Evolutionary conservation across 2,888 invertebrate genomes (phyloP).

Genomic region (Megalurothrips usitatus): DNA sequence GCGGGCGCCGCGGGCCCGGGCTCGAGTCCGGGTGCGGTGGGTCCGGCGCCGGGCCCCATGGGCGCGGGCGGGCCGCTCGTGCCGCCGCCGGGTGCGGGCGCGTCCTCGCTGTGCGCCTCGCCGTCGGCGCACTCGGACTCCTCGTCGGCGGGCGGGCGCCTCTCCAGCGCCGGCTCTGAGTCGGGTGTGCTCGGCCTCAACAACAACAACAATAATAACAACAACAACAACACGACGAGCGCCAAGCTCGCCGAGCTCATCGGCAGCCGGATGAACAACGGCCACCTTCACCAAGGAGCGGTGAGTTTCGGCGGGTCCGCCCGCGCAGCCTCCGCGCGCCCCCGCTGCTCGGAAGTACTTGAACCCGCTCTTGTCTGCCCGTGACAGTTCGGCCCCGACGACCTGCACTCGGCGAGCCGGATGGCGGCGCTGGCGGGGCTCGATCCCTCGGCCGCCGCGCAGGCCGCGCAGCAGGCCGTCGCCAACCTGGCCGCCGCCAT

Average conservation of each 20-base stretch:
- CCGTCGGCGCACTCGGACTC: constrained; percentile 84
- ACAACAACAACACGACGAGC: constrained; percentile 53
- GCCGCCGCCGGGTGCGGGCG: constrained; percentile 47
- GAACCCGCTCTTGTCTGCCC: neutral
- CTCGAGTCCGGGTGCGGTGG: constrained; percentile 44
- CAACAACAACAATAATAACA: constrained; percentile 59
- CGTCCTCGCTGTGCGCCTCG: constrained; percentile 59
- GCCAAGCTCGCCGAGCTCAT: constrained; percentile 42
- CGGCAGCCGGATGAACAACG: constrained; percentile 38
- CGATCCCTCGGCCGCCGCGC: constrained; percentile 51
- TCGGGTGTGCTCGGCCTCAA: constrained; percentile 48
- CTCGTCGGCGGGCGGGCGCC: constrained; percentile 59
- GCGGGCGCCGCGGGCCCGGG: constrained; percentile 30
- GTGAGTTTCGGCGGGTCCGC: neutral
- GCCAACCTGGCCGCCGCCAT: constrained; percentile 73
- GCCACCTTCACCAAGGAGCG: constrained; percentile 1
- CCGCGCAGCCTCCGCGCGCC: neutral
- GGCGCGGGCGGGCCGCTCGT: neutral
- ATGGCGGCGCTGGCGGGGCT: constrained; percentile 58
- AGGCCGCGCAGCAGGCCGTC: constrained; percentile 65
- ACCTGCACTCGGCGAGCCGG: constrained; percentile 51
- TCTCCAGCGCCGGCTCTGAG: constrained; percentile 63
- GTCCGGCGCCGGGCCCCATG: constrained; percentile 32
- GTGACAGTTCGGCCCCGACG: constrained; percentile 41
- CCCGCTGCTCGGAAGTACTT: neutral